These are phyloP conservation scores for Heliothis subflexa DNA, from an alignment of 1,140 invertebrate genomes.

Conservation along the genomic window DNA sequence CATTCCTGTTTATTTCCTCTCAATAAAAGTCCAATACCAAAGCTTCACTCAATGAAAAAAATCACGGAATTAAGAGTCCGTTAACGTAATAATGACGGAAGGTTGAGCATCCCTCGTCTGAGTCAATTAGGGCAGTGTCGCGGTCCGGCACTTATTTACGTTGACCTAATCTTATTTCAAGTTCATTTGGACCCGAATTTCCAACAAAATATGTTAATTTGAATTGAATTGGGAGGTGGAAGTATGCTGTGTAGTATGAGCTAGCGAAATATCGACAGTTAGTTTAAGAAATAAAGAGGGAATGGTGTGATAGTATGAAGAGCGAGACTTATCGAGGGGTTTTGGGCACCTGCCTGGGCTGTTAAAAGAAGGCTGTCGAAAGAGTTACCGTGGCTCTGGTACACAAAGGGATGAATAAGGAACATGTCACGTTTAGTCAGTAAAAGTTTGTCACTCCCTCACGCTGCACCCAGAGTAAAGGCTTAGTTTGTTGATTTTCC, in stretches of 20 bases:
- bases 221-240: constrained; percentile 47
- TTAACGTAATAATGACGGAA: constrained; percentile 24
- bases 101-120: constrained; percentile 25
- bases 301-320: too few relatives aligned
- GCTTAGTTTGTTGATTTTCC: too few relatives aligned
- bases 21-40: background rate
- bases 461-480: too few relatives aligned
- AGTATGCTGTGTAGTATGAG: background rate
- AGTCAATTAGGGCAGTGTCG: constrained; percentile 55
- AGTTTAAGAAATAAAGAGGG: too few relatives aligned
- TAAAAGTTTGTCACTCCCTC: too few relatives aligned
- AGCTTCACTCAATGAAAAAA: constrained; percentile 8
- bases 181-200: constrained; percentile 52
- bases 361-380: too few relatives aligned
- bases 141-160: constrained; percentile 51
- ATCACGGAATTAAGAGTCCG: constrained; percentile 30
- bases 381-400: too few relatives aligned
- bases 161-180: constrained; percentile 58
- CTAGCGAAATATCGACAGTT: background rate
- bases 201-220: constrained; percentile 59
- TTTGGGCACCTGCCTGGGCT: too few relatives aligned
- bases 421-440: too few relatives aligned
- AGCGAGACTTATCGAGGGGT: too few relatives aligned
- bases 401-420: too few relatives aligned
- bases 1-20: background rate